phyloP scores from a whole-genome alignment of 2,888 invertebrate species.

The Agonopterix subpropinquella region DNA sequence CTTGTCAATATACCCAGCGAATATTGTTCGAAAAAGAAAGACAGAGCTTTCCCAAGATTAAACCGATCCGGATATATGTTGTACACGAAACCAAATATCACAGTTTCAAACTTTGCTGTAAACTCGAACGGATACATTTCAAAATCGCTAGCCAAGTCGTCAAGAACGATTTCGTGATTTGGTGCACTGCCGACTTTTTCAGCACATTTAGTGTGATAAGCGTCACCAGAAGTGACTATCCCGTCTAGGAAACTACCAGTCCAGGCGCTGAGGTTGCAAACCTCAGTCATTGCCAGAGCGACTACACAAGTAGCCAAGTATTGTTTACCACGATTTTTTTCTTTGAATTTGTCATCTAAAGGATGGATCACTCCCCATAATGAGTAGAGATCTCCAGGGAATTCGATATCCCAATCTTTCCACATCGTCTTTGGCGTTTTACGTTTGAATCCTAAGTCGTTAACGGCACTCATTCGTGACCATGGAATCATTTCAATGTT shows the following conservation, averaged over 20 bases:
- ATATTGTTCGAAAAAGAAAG: slow-evolving; percentile 75
- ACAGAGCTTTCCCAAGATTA: slow-evolving; percentile 78
- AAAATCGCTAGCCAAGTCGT: slow-evolving; percentile 73
- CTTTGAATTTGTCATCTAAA: slow-evolving; percentile 70
- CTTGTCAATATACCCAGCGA: slow-evolving; percentile 73
- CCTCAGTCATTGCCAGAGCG: slow-evolving; percentile 73
- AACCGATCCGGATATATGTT: slow-evolving; percentile 71
- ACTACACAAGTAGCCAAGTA: slow-evolving; percentile 77
- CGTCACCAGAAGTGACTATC: slow-evolving; percentile 75
- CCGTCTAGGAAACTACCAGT: slow-evolving; percentile 77
- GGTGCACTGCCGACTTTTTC: slow-evolving; percentile 47
- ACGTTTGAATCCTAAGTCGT: slow-evolving; percentile 52
- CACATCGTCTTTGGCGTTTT: slow-evolving; percentile 60
- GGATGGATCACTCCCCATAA: slow-evolving; percentile 81
- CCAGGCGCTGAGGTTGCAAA: slow-evolving; percentile 79
- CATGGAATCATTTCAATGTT: slow-evolving; percentile 57
- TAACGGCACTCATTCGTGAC: slow-evolving; percentile 50
- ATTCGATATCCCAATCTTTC: slow-evolving; percentile 82
- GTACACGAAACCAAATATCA: slow-evolving; percentile 79
- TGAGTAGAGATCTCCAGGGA: slow-evolving; percentile 80
- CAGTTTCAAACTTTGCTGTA: slow-evolving; percentile 69
- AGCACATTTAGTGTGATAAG: slow-evolving; percentile 71
- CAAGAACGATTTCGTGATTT: slow-evolving; percentile 75
- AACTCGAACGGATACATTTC: slow-evolving; percentile 76
- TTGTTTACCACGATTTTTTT: slow-evolving; percentile 77